Evolutionary conservation across 64 coral and sea anemone genomes (phyloP).

Genomic region (Montipora capricornis): DNA sequence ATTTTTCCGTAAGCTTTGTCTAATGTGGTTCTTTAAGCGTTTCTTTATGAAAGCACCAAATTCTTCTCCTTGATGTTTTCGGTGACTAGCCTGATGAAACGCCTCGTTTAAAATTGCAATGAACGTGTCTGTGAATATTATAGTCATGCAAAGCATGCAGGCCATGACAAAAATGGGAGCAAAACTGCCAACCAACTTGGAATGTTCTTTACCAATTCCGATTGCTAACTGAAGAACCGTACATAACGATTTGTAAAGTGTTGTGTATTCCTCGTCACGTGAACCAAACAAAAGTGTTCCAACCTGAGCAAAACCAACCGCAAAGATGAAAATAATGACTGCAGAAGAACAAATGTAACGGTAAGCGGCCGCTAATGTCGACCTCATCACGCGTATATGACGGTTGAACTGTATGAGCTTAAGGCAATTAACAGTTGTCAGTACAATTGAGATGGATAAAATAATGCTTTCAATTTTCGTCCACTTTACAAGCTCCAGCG

Average conservation of each 20-base stretch:
- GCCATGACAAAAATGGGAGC: constrained; percentile 8
- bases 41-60: neutral
- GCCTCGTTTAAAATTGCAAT: constrained; percentile 27
- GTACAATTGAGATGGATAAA: constrained; percentile 64
- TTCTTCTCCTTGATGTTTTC: neutral
- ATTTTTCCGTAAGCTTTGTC: neutral
- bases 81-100: neutral
- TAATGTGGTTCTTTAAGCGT: neutral
- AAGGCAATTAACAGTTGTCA: constrained; percentile 66
- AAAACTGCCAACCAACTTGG: neutral
- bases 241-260: constrained; percentile 39
- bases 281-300: constrained; percentile 73
- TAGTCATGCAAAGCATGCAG: constrained; percentile 16
- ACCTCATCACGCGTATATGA: constrained; percentile 66
- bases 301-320: constrained; percentile 54
- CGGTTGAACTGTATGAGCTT: constrained; percentile 69
- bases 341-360: constrained; percentile 46
- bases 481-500: constrained; percentile 57
- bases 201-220: constrained; percentile 29
- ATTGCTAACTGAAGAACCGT: constrained; percentile 35
- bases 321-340: constrained; percentile 40
- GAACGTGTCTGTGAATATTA: constrained; percentile 17
- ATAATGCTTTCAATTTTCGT: constrained; percentile 32
- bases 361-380: constrained; percentile 43
- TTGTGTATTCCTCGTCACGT: constrained; percentile 48